Percentiles rank a stretch among this genome's conserved stretches.
phyloP scores from a whole-genome alignment of 2,113 vertebrate species.

The Tachysurus vachellii region DNA sequence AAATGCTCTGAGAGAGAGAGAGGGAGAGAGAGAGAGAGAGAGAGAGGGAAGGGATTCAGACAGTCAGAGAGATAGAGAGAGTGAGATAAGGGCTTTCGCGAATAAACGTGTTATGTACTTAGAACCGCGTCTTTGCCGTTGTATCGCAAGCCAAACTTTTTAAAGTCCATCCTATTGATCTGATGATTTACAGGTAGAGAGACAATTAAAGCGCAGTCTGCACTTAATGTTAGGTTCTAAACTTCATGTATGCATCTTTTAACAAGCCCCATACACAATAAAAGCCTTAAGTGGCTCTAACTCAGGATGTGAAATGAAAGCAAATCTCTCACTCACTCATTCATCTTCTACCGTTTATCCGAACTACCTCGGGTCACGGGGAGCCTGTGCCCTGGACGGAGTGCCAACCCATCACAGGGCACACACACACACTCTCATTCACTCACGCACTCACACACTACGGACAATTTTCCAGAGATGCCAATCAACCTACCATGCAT shows the following conservation, averaged over 20 bases:
- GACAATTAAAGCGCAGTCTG: conserved; percentile 22
- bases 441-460: no score
- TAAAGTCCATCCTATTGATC: conserved; percentile 6
- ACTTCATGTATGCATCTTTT: conserved; percentile 12
- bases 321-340: no score
- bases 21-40: not conserved
- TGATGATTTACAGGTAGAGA: conserved; percentile 18
- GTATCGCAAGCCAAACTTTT: not conserved
- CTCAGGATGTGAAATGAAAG: not conserved
- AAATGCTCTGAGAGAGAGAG: conserved; percentile 13
- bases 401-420: no score
- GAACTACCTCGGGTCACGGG: no score
- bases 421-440: no score
- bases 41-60: not conserved
- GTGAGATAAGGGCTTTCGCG: not conserved
- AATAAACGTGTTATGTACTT: not conserved
- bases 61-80: not conserved
- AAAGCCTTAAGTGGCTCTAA: not conserved
- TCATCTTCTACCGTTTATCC: no score
- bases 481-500: no score
- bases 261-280: not conserved
- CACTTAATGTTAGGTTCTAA: conserved; percentile 10
- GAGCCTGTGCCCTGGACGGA: no score
- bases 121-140: not conserved
- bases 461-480: no score